These are phyloP conservation scores for Pelagia noctiluca DNA, from an alignment of 30 jellyfish, hydroid and myxozoan species.

Conservation along the genomic window DNA sequence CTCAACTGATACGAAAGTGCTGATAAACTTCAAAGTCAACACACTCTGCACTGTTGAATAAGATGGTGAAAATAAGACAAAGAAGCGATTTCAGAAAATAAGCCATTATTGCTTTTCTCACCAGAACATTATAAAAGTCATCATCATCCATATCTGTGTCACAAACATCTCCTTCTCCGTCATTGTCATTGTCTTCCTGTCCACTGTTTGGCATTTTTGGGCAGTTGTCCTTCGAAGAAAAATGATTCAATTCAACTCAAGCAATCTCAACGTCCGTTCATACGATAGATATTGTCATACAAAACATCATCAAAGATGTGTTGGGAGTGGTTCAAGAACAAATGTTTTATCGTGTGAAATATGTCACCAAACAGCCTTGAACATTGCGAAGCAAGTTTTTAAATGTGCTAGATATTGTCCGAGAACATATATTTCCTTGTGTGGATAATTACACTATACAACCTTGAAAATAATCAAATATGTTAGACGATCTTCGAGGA, in stretches of 20 bases:
- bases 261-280: neutral
- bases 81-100: neutral
- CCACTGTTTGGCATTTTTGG: constrained; percentile 83
- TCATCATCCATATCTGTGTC: constrained; percentile 86
- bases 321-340: neutral
- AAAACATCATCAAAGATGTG: neutral
- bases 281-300: neutral
- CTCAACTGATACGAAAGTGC: neutral
- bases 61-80: neutral
- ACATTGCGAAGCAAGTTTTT: too few relatives aligned
- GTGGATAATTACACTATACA: too few relatives aligned
- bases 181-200: constrained; percentile 83
- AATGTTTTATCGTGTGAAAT: neutral
- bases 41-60: neutral
- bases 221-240: constrained; percentile 77
- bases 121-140: constrained; percentile 69
- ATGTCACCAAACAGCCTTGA: neutral
- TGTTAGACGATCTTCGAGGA: too few relatives aligned
- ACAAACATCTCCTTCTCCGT: constrained; percentile 91
- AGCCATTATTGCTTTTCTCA: constrained; percentile 9
- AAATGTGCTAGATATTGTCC: too few relatives aligned
- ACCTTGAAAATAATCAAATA: too few relatives aligned
- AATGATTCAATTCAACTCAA: neutral
- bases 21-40: neutral
- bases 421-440: too few relatives aligned